Percentiles rank a stretch among this genome's conserved stretches.
phyloP scores from a whole-genome alignment of 2,888 invertebrate species.

The Cosmia pyralina region DNA sequence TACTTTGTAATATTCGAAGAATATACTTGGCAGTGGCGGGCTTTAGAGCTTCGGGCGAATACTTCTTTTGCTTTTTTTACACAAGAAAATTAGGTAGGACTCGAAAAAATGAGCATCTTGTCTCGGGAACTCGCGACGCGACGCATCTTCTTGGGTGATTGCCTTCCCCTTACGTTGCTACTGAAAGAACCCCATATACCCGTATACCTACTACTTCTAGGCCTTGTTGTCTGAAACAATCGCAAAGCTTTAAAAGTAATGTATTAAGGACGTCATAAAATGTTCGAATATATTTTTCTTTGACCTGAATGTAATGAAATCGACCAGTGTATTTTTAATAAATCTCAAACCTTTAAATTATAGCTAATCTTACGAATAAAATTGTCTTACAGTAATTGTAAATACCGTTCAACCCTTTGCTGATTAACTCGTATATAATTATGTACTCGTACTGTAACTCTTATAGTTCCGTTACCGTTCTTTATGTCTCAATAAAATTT shows the following conservation, averaged over 20 bases:
- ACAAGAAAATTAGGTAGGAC: slow-evolving; percentile 32
- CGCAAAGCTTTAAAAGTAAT: not conserved
- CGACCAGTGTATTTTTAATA: not conserved
- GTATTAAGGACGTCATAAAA: not conserved
- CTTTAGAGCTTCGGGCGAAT: slow-evolving; percentile 11
- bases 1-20: not conserved
- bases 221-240: not conserved
- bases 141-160: slow-evolving; percentile 37
- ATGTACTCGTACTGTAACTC: not conserved
- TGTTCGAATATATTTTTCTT: not conserved
- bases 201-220: not conserved
- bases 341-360: not conserved
- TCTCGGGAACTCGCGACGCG: slow-evolving; percentile 1
- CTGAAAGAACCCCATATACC: slow-evolving; percentile 14
- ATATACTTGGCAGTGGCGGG: not conserved
- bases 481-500: slow-evolving; percentile 28
- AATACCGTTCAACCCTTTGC: slow-evolving; percentile 7
- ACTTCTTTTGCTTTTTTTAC: slow-evolving; percentile 18
- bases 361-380: not conserved
- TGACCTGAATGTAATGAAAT: not conserved
- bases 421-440: not conserved
- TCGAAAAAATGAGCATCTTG: slow-evolving; percentile 24
- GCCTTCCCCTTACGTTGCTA: slow-evolving; percentile 11
- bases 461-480: not conserved
- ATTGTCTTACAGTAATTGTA: not conserved